Base-by-base conservation (phyloP, 1,140 invertebrate species). In the Calephelis virginiensis region DNA sequence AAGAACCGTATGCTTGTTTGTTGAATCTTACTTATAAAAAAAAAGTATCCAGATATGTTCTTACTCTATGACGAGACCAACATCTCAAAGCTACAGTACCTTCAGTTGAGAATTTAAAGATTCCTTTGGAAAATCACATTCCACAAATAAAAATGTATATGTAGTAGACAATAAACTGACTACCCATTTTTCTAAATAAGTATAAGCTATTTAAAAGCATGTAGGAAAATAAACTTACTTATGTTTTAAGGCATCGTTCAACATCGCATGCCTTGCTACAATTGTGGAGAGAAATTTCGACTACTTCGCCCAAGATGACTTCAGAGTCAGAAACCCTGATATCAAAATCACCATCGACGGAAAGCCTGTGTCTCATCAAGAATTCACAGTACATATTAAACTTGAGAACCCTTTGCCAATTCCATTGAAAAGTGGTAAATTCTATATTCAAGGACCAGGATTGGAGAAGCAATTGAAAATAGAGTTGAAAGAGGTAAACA, bases 221-320 rank as follows among this genome's bases (percentile, higher is more conserved):
- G 5, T 28, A 28, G 28, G 28, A 28, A 28, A 62, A 47, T 45
- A 11, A 7, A 3, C 6, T 47, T 8, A n/a, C 5, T 59, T 64
- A 66, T 40, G 69, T 73, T 83, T 74, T 17, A 94, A 97, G 91
- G 95, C 94, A 69, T 94, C 96, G 8, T 97, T 98, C 84, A 96
- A 96, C 74, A 95, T 98, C 12, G 94, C 96, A 0, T 96, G 96
- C 67, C 83, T 97, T 28, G 96, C 95, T 0, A 94, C 93, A 1
- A 96, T 98, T 5, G 92, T 94, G 11, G 95, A 97, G 59, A 97
- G 95, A 0, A 94, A 96, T 56, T 98, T 94, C 79, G 96, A 98
- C 78, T 98, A 97, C 80, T 97, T 96, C 76, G 96, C 96, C 0
- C 96, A 97, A 89, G 96, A 97, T 77, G 96, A 98, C 86, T 97